Evolutionary conservation across 1,140 invertebrate species (phyloP), one percentile per base, ranked within the genome.

Genomic region (Papilio polyxenes): DNA sequence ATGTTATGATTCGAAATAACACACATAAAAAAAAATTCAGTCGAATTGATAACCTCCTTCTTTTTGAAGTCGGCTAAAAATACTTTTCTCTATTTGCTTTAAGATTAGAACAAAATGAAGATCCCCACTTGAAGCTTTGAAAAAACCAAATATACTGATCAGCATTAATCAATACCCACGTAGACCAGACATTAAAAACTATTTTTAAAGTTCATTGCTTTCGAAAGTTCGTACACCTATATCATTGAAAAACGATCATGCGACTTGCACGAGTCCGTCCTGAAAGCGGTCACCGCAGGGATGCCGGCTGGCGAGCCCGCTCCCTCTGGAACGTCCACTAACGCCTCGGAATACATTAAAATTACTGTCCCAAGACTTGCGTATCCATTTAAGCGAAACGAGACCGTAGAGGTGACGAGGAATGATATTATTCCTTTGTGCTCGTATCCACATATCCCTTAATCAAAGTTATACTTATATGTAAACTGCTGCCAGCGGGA

Each of bases 371-470:
- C 87, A 92, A 94, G 92, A 80, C 77, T 69, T 80, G 77, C 56
- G 88, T 91, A 90, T 82, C 86, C 87, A 88, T 88, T 88, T 89
- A 86, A 89, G 89, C 87, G 89, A 91, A 91, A 88, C 88, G 87
- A 89, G 88, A 92, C 87, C 89, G 88, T 87, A 85, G 81, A 85
- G 84, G 87, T 89, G 89, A 89, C 87, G 87, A 88, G 89, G 87
- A 86, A 82, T 86, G 89, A 90, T 92, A 93, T 92, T 93, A 92
- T 92, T 92, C 90, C 92, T 91, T 89, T 91, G 91, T 90, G 89
- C 83, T 89, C 82, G 86, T 87, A 85, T 89, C 87, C 88, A 85
- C 85, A 84, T 83, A 83, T 85, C 91, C 87, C 89, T 92, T 92
- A 92, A 92, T 93, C 90, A 91, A 91, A 92, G 89, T 93, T 92